phyloP scores from a whole-genome alignment of 2,797 vertebrate genomes.

The Menidia menidia region DNA sequence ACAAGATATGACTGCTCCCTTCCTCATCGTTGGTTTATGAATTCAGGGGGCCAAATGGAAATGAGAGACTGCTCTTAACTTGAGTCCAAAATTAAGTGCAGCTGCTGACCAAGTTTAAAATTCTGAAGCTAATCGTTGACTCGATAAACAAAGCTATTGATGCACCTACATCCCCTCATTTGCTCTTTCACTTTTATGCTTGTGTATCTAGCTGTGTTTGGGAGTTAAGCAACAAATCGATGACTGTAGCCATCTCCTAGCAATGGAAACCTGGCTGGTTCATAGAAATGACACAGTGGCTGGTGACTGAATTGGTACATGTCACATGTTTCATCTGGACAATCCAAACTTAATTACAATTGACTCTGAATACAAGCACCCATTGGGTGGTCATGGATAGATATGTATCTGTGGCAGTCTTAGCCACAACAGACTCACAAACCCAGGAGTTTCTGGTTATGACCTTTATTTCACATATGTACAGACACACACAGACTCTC shows the following conservation, averaged over 20 bases:
- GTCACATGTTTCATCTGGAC: conserved; percentile 23
- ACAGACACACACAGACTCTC: no score
- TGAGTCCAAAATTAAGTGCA: conserved; percentile 30
- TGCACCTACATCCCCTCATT: conserved; percentile 20
- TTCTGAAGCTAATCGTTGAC: conserved; percentile 6
- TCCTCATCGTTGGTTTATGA: not conserved
- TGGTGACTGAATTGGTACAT: conserved; percentile 49
- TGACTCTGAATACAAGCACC: not conserved
- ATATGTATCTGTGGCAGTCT: no score
- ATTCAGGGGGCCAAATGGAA: conserved; percentile 3
- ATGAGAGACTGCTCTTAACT: conserved; percentile 24
- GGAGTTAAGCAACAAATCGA: conserved; percentile 30
- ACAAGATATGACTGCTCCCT: conserved; percentile 4
- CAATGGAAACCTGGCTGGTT: conserved; percentile 36
- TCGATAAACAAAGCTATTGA: conserved; percentile 20
- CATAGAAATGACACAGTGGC: conserved; percentile 33
- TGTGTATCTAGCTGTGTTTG: conserved; percentile 21
- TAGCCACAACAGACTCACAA: no score
- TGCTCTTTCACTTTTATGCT: not conserved
- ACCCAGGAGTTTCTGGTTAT: no score
- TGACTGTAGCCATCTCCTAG: conserved; percentile 53
- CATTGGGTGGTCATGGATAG: not conserved
- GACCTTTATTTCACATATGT: no score
- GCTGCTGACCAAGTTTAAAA: conserved; percentile 33
- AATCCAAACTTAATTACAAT: conserved; percentile 4